These are phyloP conservation scores for Pachydiplax longipennis DNA, from an alignment of 2,888 invertebrate species.

Conservation along the genomic window DNA sequence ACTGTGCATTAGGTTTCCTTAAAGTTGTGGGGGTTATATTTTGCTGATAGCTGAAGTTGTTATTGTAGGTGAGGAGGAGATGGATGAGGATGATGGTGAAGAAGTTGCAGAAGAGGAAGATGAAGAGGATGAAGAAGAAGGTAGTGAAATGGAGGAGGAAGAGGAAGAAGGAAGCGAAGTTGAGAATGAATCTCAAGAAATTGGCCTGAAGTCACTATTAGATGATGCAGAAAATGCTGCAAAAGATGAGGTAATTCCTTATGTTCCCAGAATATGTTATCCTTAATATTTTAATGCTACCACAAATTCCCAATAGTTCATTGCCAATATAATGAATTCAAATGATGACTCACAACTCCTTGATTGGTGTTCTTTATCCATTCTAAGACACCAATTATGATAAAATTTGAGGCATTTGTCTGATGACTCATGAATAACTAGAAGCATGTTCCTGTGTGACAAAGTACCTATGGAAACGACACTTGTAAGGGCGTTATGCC, in stretches of 20 bases:
- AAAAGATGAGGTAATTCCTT: slow-evolving; percentile 48
- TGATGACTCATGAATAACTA: not conserved
- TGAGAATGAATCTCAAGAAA: slow-evolving; percentile 56
- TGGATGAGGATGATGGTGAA: slow-evolving; percentile 53
- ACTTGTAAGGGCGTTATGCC: too few species aligned
- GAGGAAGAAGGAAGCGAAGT: slow-evolving; percentile 50
- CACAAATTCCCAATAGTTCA: too few species aligned
- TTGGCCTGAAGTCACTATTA: slow-evolving; percentile 67
- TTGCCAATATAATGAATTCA: too few species aligned
- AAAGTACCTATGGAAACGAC: too few species aligned
- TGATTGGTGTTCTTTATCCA: not conserved
- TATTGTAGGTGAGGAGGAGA: slow-evolving; percentile 55
- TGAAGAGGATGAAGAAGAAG: slow-evolving; percentile 52
- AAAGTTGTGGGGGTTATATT: not conserved
- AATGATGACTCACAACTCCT: not conserved
- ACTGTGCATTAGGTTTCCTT: not conserved
- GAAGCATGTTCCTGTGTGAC: too few species aligned
- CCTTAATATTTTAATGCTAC: too few species aligned
- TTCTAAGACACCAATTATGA: not conserved
- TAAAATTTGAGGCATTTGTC: slow-evolving; percentile 20
- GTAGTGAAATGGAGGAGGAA: slow-evolving; percentile 46
- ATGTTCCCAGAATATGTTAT: not conserved
- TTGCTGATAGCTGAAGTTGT: not conserved
- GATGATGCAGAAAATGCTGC: slow-evolving; percentile 58
- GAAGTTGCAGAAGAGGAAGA: slow-evolving; percentile 51